phyloP scores from a whole-genome alignment of 2,888 invertebrate species.

The Microctonus hyperodae region DNA sequence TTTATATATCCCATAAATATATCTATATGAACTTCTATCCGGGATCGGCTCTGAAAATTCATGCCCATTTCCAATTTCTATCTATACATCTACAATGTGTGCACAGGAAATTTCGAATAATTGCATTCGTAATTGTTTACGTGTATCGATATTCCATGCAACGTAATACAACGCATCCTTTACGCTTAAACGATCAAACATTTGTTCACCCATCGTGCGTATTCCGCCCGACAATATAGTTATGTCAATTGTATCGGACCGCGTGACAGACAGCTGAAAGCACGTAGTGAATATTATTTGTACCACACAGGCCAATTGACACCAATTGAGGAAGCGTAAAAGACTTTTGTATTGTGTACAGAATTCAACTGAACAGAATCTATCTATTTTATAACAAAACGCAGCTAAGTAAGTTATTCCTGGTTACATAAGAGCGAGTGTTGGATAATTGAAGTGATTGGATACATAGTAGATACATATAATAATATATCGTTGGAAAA shows the following conservation, averaged over 20 bases:
- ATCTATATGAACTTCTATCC: neutral
- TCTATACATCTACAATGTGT: too few species aligned
- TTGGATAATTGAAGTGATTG: neutral
- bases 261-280: conserved; percentile 17
- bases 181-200: conserved; percentile 32
- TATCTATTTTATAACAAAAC: neutral
- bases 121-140: neutral
- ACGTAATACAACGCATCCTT: neutral
- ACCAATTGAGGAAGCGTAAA: conserved; percentile 48
- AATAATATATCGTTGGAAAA: neutral
- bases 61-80: too few species aligned
- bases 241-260: conserved; percentile 8
- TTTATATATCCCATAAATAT: conserved; percentile 1
- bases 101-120: neutral
- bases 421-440: neutral
- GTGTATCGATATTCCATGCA: conserved; percentile 9
- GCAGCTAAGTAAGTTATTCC: neutral
- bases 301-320: conserved; percentile 55
- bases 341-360: neutral
- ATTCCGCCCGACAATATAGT: neutral
- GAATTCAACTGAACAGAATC: neutral
- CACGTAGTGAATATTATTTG: conserved; percentile 49
- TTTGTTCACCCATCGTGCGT: conserved; percentile 9
- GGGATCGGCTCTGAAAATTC: too few species aligned
- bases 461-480: neutral